Base-by-base conservation (phyloP, 2,888 invertebrate species). In the Drosophila rellima region DNA sequence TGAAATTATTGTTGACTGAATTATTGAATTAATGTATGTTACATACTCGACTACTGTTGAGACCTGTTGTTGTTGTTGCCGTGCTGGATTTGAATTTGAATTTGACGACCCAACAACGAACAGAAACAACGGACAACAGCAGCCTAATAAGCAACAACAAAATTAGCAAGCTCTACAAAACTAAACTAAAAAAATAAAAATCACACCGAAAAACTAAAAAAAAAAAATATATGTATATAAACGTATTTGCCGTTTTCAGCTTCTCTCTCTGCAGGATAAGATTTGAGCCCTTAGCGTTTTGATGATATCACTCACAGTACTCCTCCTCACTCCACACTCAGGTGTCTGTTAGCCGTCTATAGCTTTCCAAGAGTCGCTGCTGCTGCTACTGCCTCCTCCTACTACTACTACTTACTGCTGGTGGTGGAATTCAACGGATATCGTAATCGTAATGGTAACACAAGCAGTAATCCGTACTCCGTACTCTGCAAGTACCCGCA, bases 231-330 rank as follows among this genome's bases (percentile, higher is more conserved):
- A 23, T 6, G n/a, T 64, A 70, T 85, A 77, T 85, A 90, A 89
- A 84, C 88, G 86, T 90, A 89, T 91, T 91, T 91, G 91, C 90
- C 90, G 91, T 91, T 91, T 91, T 91, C 91, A 91, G 91, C 91
- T 91, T 90, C 89, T 91, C 90, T 91, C 78, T 90, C 89, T 91
- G 88, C 90, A 91, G 91, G 91, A 91, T 90, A 88, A 83, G 68
- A 82, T 78, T 73, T 81, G 86, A 83, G 83, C 83, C 83, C 76
- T 85, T 79, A 78, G 80, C 75, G 66, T 82, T 77, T 72, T 74
- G 68, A 78, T 78, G 78, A 77, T 85, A 74, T 69, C 83, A 73
- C 76, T 78, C 71, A 71, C 65, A 47, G 56, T 62, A 68, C 75
- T 70, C 70, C 75, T 76, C 68, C 68, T 66, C 61, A 74, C 51